Evolutionary conservation across 2,797 vertebrate genomes (phyloP).

Genomic region (Chanos chanos): DNA sequence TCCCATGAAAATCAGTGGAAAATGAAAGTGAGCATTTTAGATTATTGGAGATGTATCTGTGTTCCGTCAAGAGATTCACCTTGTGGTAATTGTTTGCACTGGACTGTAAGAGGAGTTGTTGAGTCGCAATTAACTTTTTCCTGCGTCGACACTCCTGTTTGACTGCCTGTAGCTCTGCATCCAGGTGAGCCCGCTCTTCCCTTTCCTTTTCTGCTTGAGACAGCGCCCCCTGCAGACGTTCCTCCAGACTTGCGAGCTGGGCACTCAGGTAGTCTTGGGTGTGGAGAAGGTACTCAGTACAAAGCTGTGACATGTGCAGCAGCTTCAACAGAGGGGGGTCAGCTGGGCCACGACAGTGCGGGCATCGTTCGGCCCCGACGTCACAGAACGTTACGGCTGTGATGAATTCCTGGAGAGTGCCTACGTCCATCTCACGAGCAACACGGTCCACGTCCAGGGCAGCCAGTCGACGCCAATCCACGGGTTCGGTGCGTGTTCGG

Average conservation of each 20-base stretch:
- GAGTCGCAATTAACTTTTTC: slow-evolving; percentile 65
- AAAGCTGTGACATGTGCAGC: slow-evolving; percentile 74
- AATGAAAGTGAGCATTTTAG: not conserved
- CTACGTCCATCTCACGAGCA: slow-evolving; percentile 65
- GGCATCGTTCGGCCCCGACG: slow-evolving; percentile 63
- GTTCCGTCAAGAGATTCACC: slow-evolving; percentile 44
- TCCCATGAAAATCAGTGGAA: too few species aligned
- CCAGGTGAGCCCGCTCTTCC: slow-evolving; percentile 53
- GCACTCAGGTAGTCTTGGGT: slow-evolving; percentile 67
- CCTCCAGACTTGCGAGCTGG: slow-evolving; percentile 56
- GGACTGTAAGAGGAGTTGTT: slow-evolving; percentile 68
- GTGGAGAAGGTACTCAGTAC: slow-evolving; percentile 73
- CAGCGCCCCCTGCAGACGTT: slow-evolving; percentile 48
- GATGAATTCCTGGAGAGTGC: slow-evolving; percentile 68
- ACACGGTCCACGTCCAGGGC: slow-evolving; percentile 69
- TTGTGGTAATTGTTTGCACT: slow-evolving; percentile 60
- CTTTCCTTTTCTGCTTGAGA: slow-evolving; percentile 48
- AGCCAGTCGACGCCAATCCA: slow-evolving; percentile 72
- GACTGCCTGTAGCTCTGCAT: slow-evolving; percentile 48
- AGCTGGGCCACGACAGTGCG: slow-evolving; percentile 59
- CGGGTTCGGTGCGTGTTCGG: slow-evolving; percentile 49
- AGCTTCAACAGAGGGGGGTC: slow-evolving; percentile 70
- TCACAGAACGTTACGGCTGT: slow-evolving; percentile 65
- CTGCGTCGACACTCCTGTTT: slow-evolving; percentile 64
- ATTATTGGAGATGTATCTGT: not conserved